Conservation (phyloP, 30 jellyfish, hydroid and myxozoan species). For the Morbakka virulenta region DNA sequence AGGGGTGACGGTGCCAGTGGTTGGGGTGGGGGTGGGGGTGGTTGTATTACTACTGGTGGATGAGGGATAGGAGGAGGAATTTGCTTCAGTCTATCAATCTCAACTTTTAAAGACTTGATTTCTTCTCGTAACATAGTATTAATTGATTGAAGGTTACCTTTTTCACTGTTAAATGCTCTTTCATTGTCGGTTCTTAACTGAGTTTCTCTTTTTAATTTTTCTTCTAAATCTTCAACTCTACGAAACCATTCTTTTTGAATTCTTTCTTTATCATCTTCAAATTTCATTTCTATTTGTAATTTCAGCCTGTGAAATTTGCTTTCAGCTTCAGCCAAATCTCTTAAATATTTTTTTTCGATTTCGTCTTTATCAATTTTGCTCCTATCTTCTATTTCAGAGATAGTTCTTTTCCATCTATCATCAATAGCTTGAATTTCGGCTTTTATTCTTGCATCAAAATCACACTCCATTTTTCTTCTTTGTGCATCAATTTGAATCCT, state of each 20-base stretch:
- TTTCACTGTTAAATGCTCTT: slow-evolving; percentile 58
- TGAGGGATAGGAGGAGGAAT: slow-evolving; percentile 57
- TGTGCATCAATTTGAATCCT: slow-evolving; percentile 40
- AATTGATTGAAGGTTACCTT: slow-evolving; percentile 64
- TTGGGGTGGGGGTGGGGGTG: neutral
- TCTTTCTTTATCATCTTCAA: slow-evolving; percentile 72
- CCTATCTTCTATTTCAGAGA: slow-evolving; percentile 37
- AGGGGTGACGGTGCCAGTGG: too few relatives aligned
- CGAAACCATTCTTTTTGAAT: slow-evolving; percentile 56
- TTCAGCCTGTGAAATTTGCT: slow-evolving; percentile 46
- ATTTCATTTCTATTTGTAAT: slow-evolving; percentile 62
- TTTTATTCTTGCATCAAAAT: slow-evolving; percentile 9
- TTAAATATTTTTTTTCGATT: slow-evolving; percentile 31
- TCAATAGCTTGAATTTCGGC: slow-evolving; percentile 37
- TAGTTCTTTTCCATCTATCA: slow-evolving; percentile 14
- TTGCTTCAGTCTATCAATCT: slow-evolving; percentile 64
- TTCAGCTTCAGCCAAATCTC: slow-evolving; percentile 60
- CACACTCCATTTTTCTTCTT: slow-evolving; percentile 1
- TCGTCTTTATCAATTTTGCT: slow-evolving; percentile 40
- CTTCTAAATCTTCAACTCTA: slow-evolving; percentile 63
- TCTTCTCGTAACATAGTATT: slow-evolving; percentile 70
- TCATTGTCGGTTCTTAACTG: slow-evolving; percentile 64
- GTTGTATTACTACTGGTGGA: too few relatives aligned
- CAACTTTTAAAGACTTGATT: slow-evolving; percentile 69
- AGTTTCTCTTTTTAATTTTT: slow-evolving; percentile 39